A percentile compares a stretch with the other conserved stretches of the same genome.
phyloP scores from a whole-genome alignment of 2,797 vertebrate species.

The Mastacembelus armatus region DNA sequence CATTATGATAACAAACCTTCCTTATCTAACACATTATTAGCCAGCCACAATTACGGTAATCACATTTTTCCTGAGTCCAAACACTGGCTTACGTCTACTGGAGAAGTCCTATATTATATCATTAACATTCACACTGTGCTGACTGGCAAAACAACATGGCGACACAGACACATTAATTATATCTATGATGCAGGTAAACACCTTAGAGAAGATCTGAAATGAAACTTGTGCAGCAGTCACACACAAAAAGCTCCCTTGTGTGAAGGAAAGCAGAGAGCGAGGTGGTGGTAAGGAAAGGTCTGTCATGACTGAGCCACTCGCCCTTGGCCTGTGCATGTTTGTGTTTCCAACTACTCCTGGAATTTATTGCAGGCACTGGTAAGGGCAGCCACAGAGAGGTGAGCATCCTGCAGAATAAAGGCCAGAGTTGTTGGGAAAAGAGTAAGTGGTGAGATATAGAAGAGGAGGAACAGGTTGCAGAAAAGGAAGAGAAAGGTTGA shows the following conservation, averaged over 20 bases:
- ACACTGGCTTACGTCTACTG: constrained; percentile 74
- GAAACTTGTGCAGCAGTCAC: constrained; percentile 38
- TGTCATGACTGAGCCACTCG: constrained; percentile 58
- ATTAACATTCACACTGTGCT: constrained; percentile 76
- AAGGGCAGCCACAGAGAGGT: constrained; percentile 71
- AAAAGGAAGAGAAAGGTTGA: constrained; percentile 48
- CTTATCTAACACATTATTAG: constrained; percentile 79
- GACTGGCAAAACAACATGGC: constrained; percentile 62
- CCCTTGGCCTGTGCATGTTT: constrained; percentile 79
- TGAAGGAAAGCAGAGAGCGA: constrained; percentile 40
- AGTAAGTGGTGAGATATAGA: constrained; percentile 34
- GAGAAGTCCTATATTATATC: constrained; percentile 80
- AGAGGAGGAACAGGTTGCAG: constrained; percentile 32
- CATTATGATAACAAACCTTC: constrained; percentile 78
- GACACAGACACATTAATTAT: constrained; percentile 52
- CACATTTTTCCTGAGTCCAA: constrained; percentile 78
- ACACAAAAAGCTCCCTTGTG: constrained; percentile 69
- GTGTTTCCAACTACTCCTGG: constrained; percentile 85
- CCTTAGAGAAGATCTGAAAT: constrained; percentile 42
- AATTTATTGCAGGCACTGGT: constrained; percentile 84
- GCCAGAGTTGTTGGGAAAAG: constrained; percentile 75
- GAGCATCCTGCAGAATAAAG: constrained; percentile 75
- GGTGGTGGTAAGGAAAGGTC: constrained; percentile 45
- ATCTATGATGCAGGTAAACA: constrained; percentile 57
- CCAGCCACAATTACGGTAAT: constrained; percentile 80